Evolutionary conservation across 2,888 invertebrate species (phyloP).

Genomic region (Pachymerium ferrugineum): DNA sequence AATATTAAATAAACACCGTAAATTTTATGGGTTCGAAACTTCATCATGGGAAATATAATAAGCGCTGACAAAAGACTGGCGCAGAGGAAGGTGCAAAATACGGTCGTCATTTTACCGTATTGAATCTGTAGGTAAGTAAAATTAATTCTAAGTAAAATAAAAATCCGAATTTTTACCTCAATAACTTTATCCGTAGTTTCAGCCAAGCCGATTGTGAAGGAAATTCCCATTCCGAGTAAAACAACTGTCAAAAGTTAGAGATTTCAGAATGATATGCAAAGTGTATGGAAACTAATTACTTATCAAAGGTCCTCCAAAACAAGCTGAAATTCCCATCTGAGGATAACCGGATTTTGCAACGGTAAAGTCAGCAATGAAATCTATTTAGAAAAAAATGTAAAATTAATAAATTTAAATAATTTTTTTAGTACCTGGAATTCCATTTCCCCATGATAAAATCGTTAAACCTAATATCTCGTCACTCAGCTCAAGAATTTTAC

Average conservation of each 20-base stretch:
- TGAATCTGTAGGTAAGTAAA: not conserved
- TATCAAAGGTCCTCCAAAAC: constrained; percentile 63
- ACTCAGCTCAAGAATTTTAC: constrained; percentile 55
- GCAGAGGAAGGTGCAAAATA: constrained; percentile 46
- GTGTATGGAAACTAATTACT: constrained; percentile 52
- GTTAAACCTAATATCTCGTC: constrained; percentile 60
- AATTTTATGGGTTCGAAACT: constrained; percentile 49
- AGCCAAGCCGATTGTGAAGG: not conserved
- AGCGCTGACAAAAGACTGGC: constrained; percentile 50
- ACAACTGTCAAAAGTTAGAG: constrained; percentile 41
- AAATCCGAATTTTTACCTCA: constrained; percentile 37
- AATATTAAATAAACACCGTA: constrained; percentile 52
- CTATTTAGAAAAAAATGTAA: constrained; percentile 44
- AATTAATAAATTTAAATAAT: not conserved
- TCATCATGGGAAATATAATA: constrained; percentile 50
- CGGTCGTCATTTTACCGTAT: not conserved
- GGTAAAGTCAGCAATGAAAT: constrained; percentile 57
- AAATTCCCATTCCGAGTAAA: constrained; percentile 50
- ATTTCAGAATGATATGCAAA: not conserved
- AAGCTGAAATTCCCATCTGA: constrained; percentile 62
- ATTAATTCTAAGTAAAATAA: not conserved
- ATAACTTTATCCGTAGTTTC: not conserved
- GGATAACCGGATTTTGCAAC: constrained; percentile 60
- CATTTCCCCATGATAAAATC: constrained; percentile 61
- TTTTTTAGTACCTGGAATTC: constrained; percentile 50